phyloP scores from a whole-genome alignment of 2,113 vertebrate genomes.

The Pygoscelis adeliae region DNA sequence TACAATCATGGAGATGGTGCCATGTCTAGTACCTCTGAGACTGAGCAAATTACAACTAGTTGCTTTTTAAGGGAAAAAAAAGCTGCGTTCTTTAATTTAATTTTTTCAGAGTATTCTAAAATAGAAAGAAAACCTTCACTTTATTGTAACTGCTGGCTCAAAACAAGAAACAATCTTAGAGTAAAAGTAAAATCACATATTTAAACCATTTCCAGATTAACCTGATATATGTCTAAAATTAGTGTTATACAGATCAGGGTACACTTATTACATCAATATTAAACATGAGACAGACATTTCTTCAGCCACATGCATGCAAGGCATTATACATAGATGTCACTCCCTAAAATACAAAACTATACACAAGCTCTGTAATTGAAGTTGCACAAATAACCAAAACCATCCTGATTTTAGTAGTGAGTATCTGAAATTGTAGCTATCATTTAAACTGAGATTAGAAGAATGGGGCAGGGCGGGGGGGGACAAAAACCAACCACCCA shows the following conservation, averaged over 20 bases:
- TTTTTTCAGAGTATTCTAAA: not conserved
- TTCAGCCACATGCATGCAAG: not conserved
- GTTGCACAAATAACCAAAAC: not conserved
- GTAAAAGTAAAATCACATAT: not conserved
- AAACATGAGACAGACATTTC: not conserved
- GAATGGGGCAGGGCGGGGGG: fast-evolving
- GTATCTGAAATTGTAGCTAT: not conserved
- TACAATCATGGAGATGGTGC: not conserved
- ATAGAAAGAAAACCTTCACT: too few relatives aligned
- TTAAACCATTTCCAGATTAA: not conserved
- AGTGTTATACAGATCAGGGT: not conserved
- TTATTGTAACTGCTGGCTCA: not conserved
- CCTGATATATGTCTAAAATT: not conserved
- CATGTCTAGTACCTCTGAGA: not conserved
- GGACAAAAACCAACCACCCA: too few relatives aligned
- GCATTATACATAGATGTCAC: not conserved
- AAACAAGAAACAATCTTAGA: not conserved
- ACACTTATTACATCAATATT: not conserved
- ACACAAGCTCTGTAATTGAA: not conserved
- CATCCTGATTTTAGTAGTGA: not conserved
- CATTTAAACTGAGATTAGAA: not conserved
- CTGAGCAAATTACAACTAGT: not conserved
- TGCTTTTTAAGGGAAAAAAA: not conserved
- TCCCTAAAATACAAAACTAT: not conserved
- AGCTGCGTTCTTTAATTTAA: not conserved